Evolutionary conservation across 2,888 invertebrate genomes (phyloP).

Genomic region (Phanerotoma sp.): DNA sequence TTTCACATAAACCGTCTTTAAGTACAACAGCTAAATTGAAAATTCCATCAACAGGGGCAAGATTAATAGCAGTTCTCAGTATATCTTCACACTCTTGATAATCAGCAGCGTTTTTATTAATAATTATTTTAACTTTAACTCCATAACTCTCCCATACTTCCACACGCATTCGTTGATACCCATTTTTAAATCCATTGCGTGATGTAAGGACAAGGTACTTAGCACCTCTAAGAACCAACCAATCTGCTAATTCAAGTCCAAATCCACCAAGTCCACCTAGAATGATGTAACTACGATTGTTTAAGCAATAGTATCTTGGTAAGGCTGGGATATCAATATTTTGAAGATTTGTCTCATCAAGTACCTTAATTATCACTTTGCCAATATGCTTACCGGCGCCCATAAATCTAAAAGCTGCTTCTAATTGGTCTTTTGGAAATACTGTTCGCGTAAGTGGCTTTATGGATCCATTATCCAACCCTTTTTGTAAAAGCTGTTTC

Average conservation of each 20-base stretch:
- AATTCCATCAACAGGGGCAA: conserved; percentile 65
- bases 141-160: conserved; percentile 71
- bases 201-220: conserved; percentile 78
- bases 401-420: conserved; percentile 70
- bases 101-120: conserved; percentile 69
- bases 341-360: conserved; percentile 36
- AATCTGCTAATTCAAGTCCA: conserved; percentile 84
- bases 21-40: conserved; percentile 68
- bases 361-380: conserved; percentile 61
- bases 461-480: conserved; percentile 67
- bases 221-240: conserved; percentile 82
- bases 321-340: conserved; percentile 53
- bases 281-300: conserved; percentile 63
- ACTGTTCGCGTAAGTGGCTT: conserved; percentile 68
- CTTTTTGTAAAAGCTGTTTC: conserved; percentile 63
- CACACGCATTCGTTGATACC: conserved; percentile 78
- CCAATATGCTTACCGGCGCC: conserved; percentile 78
- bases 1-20: conserved; percentile 61
- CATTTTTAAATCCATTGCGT: conserved; percentile 74
- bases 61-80: conserved; percentile 60
- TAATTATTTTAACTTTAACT: conserved; percentile 68
- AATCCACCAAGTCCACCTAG: conserved; percentile 89
- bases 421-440: conserved; percentile 68
- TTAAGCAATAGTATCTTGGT: conserved; percentile 59
- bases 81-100: conserved; percentile 70